Base-by-base conservation (phyloP, 2,113 vertebrate genomes). In the Alouatta palliata region DNA sequence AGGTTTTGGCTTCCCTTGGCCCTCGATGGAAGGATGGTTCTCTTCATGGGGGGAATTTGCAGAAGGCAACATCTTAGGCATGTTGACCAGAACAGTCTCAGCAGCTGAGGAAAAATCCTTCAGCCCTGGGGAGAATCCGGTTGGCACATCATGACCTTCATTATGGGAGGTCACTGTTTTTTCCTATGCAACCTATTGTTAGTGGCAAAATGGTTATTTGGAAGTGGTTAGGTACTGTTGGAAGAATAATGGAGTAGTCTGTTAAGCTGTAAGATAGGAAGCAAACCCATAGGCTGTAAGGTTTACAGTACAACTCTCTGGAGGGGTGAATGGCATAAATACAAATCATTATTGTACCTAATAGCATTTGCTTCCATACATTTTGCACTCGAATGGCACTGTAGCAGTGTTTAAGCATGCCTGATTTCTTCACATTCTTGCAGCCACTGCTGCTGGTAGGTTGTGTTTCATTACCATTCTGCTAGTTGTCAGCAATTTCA, bases 401-500 rank as follows among this genome's bases (percentile, higher is more conserved):
- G 61, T 27, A 17, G 45, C 75, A 9, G 12, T 70, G 83, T n/a
- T 58, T 25, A 77, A 87, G 37, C 19, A n/a, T 47, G 21, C 16
- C 80, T 1, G 0, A 30, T 58, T 2, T 40, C 43, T 79, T 12
- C 56, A 45, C 0, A 4, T 70, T 52, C 80, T 30, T 20, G 70
- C 79, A 90, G 2, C 3, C 4, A 0, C 20, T 19, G 86, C 20
- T 47, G 47, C 8, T 25, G 37, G 43, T 4, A 32, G 6, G 40
- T 64, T 0, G 10, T 49, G 17, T 66, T 87, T 88, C 80, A 77
- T 94, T 86, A 73, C 35, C 10, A 5, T 88, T 90, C 52, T 73
- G 64, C 45, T 16, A 49, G 13, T 37, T 80, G 81, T 96, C 92
- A 94, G 90, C 45, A 64, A 80, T 97, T 97, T 87, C 79, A 37